Base-by-base conservation (phyloP, 2,888 invertebrate species). In the Osmoderma eremita region DNA sequence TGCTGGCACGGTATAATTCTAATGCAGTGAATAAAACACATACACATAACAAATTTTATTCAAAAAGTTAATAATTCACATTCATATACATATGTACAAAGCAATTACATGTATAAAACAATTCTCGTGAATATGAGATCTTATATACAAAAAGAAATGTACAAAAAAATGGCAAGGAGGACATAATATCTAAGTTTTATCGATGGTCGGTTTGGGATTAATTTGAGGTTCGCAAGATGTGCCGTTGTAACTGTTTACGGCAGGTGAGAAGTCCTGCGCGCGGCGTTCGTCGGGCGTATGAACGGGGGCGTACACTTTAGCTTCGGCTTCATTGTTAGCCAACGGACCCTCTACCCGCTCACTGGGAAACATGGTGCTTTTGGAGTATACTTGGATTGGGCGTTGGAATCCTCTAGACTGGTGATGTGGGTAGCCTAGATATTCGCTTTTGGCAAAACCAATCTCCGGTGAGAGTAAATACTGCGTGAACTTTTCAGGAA, bases 401-500 rank as follows among this genome's bases (percentile, higher is more conserved):
- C 95, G 86, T 73, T 92, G 90, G 82, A 95, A 95, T 18, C 97
- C 97, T 84, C 93, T 94, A 72, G 92, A 90, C 68, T 91, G 89
- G 81, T 96, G 93, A 75, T 90, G 87, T 1, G 88, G 87, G 67
- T 89, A 90, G 24, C 93, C 94, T 48, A 97, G 84, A 1, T 93
- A 90, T 78, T 94, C 94, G 78, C 93, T 94, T 78, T 93, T 94
- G 77, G 90, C 91, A 83, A 97, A 98, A 3, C 97, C 97, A 49
- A 98, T 93, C 78, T 95, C 95, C 0, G 91, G 87, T 18, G 93
- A 92, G 2, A 98, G 85, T 39, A 99, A 86, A 83, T 93, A 98
- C 78, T 97, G 94, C 58, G 93, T 92, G 81, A 98, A 99, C 78
- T 93, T 92, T 75, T 95, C 91, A 5, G 99, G 99, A 75, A 91